Conservation (phyloP, 1,140 invertebrate species). For the Drosophila pseudoananassae region DNA sequence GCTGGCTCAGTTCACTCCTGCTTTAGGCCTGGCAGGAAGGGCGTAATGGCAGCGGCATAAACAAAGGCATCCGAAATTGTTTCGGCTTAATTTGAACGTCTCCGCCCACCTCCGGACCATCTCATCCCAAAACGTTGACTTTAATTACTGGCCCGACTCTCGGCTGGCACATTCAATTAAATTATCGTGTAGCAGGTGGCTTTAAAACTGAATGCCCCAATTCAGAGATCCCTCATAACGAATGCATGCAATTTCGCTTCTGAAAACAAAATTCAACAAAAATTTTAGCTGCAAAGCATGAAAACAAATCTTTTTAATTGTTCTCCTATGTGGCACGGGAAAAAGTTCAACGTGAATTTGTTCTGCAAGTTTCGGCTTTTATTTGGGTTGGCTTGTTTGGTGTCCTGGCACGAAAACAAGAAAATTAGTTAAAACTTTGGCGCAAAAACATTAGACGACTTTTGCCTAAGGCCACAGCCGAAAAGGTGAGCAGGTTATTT, state of each 20-base stretch:
- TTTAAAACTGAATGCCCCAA: slow-evolving; percentile 39
- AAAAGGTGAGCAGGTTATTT: slow-evolving; percentile 10
- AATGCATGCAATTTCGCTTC: slow-evolving; percentile 14
- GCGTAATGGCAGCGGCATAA: slow-evolving; percentile 20
- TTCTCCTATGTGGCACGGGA: slow-evolving; percentile 36
- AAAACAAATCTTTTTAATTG: slow-evolving; percentile 77
- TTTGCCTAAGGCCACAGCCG: slow-evolving; percentile 26
- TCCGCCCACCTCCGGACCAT: slow-evolving; percentile 1
- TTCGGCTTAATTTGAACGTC: slow-evolving; percentile 75
- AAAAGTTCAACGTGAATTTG: slow-evolving; percentile 61
- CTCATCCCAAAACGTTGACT: slow-evolving; percentile 7
- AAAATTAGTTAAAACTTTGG: slow-evolving; percentile 75
- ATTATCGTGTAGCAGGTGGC: slow-evolving; percentile 56
- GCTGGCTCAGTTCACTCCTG: slow-evolving; percentile 13
- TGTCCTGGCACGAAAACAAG: slow-evolving; percentile 59
- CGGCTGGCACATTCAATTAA: slow-evolving; percentile 34
- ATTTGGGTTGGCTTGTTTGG: slow-evolving; percentile 27
- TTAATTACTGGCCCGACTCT: slow-evolving; percentile 36
- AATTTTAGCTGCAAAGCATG: slow-evolving; percentile 11
- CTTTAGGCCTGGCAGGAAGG: slow-evolving; percentile 19
- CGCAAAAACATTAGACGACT: slow-evolving; percentile 58
- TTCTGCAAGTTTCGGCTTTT: slow-evolving; percentile 59
- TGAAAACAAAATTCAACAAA: slow-evolving; percentile 43
- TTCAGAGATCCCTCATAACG: slow-evolving; percentile 5
- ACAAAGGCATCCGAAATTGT: slow-evolving; percentile 64